A percentile compares a stretch with the other conserved stretches of the same genome.
Conservation (phyloP, 1,140 invertebrate genomes). For the Aphaenogaster floridana region DNA sequence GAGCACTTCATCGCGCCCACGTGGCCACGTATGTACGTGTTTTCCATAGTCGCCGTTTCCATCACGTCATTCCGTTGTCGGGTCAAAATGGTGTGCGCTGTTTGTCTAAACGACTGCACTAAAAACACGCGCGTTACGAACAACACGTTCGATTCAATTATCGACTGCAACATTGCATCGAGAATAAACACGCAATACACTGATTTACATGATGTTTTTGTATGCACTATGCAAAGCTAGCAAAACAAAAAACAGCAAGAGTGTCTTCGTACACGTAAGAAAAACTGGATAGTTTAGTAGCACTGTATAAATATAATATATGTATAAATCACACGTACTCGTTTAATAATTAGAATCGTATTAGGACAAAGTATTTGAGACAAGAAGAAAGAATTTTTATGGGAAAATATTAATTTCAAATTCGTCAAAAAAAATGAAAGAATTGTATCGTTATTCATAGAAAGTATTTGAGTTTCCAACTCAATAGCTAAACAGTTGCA, state of each 20-base stretch:
- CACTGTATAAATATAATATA: not conserved
- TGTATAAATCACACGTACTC: not conserved
- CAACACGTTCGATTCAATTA: constrained; percentile 17
- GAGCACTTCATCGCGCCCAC: constrained; percentile 8
- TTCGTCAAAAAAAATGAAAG: not conserved
- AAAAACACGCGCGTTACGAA: not conserved
- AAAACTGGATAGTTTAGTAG: not conserved
- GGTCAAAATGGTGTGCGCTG: not conserved
- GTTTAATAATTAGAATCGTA: not conserved
- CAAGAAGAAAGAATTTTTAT: not conserved
- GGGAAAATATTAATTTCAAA: not conserved
- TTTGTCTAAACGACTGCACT: constrained; percentile 22
- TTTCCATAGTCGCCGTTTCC: not conserved
- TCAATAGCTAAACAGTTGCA: not conserved
- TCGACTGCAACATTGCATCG: constrained; percentile 14
- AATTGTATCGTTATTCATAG: not conserved
- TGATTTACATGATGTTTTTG: not conserved
- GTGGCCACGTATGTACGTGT: not conserved
- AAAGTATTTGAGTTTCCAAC: not conserved
- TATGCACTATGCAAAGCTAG: not conserved
- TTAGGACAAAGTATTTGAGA: not conserved
- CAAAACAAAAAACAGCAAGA: not conserved
- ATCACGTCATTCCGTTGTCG: constrained; percentile 25
- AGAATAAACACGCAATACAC: not conserved
- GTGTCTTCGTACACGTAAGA: not conserved